Evolutionary conservation across 1,140 invertebrate genomes (phyloP).

Genomic region (Elymnias hypermnestra): DNA sequence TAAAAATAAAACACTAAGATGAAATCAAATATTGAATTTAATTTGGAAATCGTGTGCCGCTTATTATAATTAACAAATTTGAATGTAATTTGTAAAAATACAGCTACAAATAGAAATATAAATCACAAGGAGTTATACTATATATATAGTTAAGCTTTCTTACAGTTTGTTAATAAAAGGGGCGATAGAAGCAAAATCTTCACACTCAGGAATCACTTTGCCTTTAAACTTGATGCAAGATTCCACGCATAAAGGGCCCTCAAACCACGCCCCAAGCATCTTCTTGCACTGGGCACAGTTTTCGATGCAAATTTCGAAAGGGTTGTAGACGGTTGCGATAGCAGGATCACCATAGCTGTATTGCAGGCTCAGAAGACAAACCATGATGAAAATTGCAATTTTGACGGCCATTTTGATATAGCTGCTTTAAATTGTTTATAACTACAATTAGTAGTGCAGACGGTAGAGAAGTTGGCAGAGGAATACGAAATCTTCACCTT

Average conservation of each 20-base stretch:
- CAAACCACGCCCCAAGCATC: background rate
- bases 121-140: no score
- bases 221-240: slow-evolving; percentile 6
- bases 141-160: no score
- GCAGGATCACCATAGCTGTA: background rate
- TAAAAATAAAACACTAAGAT: no score
- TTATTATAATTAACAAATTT: no score
- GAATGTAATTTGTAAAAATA: no score
- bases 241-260: slow-evolving; percentile 1
- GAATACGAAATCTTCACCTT: no score
- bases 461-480: no score
- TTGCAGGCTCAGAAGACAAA: background rate
- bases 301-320: slow-evolving; percentile 1
- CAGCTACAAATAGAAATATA: no score
- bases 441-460: no score
- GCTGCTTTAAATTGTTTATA: background rate
- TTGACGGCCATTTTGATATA: background rate
- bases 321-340: background rate
- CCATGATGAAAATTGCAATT: background rate
- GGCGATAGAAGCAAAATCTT: slow-evolving; percentile 3
- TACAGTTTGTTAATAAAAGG: slow-evolving; percentile 4
- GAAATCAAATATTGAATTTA: no score
- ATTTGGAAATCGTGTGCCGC: no score
- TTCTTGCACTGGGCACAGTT: slow-evolving; percentile 3
- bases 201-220: slow-evolving; percentile 2